Conservation (phyloP, 2,113 vertebrate species). For the Phyllostomus hastatus region DNA sequence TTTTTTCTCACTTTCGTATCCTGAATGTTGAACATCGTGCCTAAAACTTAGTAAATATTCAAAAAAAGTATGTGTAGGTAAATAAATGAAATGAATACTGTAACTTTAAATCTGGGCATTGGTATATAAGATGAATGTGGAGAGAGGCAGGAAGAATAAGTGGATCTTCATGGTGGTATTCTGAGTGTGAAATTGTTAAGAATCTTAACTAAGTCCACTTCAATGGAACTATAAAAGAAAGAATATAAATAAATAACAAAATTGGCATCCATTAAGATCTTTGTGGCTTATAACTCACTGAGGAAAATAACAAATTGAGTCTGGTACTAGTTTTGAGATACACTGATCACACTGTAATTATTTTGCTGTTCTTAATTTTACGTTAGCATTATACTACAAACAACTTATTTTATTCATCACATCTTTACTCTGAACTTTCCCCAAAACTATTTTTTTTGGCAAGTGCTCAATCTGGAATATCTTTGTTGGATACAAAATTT, state of each 20-base stretch:
- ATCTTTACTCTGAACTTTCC: slow-evolving; percentile 26
- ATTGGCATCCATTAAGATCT: not conserved
- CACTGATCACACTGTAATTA: not conserved
- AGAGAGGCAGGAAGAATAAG: not conserved
- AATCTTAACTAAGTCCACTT: not conserved
- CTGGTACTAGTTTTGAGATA: not conserved
- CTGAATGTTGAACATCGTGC: not conserved
- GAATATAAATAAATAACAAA: not conserved
- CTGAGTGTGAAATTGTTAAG: not conserved
- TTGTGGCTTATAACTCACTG: not conserved
- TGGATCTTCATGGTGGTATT: not conserved
- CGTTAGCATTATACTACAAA: not conserved
- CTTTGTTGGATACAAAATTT: slow-evolving; percentile 44
- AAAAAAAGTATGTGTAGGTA: not conserved
- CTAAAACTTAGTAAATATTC: not conserved
- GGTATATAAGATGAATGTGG: not conserved
- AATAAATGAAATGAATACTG: not conserved
- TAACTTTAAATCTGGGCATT: not conserved
- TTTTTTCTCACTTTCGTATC: fast-evolving
- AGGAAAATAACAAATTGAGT: not conserved
- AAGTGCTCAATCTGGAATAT: not conserved
- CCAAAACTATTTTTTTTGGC: not conserved
- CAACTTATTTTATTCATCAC: not conserved
- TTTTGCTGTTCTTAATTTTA: slow-evolving; percentile 38
- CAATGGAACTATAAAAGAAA: not conserved